Evolutionary conservation across 2,888 invertebrate genomes (phyloP).

Genomic region (Seladonia tumulorum): DNA sequence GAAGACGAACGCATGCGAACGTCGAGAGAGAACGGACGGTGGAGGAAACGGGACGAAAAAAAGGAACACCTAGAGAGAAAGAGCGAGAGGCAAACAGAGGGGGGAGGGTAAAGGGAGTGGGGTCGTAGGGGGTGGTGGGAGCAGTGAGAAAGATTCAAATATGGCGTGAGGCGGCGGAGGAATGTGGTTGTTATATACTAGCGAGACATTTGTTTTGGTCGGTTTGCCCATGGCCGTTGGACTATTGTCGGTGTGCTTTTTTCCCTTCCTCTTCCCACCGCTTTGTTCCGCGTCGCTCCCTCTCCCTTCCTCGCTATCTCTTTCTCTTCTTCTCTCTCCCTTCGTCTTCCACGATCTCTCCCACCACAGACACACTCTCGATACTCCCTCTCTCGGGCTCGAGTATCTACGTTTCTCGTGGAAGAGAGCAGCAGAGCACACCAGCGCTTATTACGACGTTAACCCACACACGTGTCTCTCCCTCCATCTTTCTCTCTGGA

Average conservation of each 20-base stretch:
- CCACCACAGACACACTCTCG: not conserved
- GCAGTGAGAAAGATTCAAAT: conserved; percentile 71
- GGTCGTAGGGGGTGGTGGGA: conserved; percentile 48
- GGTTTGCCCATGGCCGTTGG: conserved; percentile 55
- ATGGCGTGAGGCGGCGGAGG: conserved; percentile 73
- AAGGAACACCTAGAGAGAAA: conserved; percentile 35
- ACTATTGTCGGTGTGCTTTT: conserved; percentile 60
- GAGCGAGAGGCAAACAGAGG: not conserved
- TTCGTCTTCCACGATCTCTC: not conserved
- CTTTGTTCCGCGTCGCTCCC: conserved; percentile 47
- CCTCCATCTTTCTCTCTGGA: not conserved
- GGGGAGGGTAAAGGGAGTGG: not conserved
- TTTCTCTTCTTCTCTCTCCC: not conserved
- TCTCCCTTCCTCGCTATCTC: not conserved
- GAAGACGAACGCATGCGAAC: conserved; percentile 41
- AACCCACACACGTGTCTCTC: conserved; percentile 14
- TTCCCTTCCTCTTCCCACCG: conserved; percentile 38
- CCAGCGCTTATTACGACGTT: conserved; percentile 50
- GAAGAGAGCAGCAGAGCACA: conserved; percentile 28
- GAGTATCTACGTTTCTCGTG: conserved; percentile 3
- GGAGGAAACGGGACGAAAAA: conserved; percentile 39
- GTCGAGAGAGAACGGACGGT: conserved; percentile 12
- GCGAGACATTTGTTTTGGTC: conserved; percentile 73
- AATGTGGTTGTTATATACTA: conserved; percentile 76
- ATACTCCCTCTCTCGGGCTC: not conserved